Conservation (phyloP, 2,797 vertebrate species). For the Orientallactaga sibirica region DNA sequence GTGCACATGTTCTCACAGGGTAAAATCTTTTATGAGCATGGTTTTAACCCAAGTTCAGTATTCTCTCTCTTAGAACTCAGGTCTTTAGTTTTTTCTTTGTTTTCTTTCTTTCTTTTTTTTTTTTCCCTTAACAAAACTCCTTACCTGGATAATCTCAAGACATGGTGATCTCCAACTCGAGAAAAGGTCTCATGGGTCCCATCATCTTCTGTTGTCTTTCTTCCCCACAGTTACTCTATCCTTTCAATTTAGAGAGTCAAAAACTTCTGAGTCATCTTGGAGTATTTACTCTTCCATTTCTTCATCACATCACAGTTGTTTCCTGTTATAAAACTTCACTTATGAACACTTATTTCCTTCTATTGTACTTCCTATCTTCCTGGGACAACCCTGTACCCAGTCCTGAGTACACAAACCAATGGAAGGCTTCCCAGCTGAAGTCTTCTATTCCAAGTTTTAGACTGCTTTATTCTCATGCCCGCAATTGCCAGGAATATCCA, state of each 20-base stretch:
- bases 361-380: not conserved
- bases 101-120: no score
- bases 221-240: not conserved
- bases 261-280: not conserved
- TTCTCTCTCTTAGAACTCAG: not conserved
- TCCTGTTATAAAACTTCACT: not conserved
- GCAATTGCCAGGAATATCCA: not conserved
- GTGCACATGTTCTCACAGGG: not conserved
- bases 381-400: not conserved
- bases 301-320: not conserved
- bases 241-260: not conserved
- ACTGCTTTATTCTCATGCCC: conserved; percentile 1
- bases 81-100: not conserved
- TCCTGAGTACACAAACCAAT: not conserved
- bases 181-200: not conserved
- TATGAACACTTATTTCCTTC: not conserved
- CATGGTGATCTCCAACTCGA: not conserved
- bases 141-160: not conserved
- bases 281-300: not conserved
- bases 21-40: not conserved
- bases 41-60: not conserved
- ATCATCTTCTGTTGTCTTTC: not conserved
- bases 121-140: not conserved
- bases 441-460: conserved; percentile 22
- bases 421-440: conserved; percentile 3